Evolutionary conservation across 2,888 invertebrate genomes (phyloP), one percentile per base, ranked within the genome.

Genomic region (Chironomus tentans): DNA sequence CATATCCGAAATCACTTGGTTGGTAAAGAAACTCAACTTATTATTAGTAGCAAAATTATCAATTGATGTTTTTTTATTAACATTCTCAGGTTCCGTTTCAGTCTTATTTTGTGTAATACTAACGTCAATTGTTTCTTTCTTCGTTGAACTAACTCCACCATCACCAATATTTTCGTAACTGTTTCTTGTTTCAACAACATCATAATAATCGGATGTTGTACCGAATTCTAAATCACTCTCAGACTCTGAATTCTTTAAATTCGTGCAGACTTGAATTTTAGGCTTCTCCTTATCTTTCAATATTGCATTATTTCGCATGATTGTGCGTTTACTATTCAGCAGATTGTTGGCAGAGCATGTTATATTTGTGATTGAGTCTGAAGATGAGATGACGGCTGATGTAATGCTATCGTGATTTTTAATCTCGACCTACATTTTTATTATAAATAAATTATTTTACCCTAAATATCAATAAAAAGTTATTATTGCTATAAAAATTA

Each of bases 241-340:
- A 68, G 88, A 88, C 77, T 87, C 85, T 61, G 88, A 88, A 3
- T 87, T 87, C 79, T 87, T 87, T 70, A 87, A 85, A 78, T 86
- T 88, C 78, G 87, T 87, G 76, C 87, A 86, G 69, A 88, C 83
- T 79, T 87, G 89, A 77, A 91, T 87, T 81, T 89, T 88, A 70
- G 90, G 90, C 79, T 91, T 87, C 79, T 89, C 87, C 78, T 88
- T 87, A 78, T 90, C 90, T 83, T 89, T 88, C 78, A 87, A 87
- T 79, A 91, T 85, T 47, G 90, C 90, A 1, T 87, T 86, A 79
- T 90, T 88, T 80, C 91, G 85, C 7, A 84, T 84, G 77, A 87
- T 83, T 76, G 83, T 80, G 77, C 83, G 83, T 78, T 84, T 84
- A 4, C 3, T 5, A 22, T 62, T 46, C 22, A 24, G 3, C 22